These are phyloP conservation scores for Drosophila silvestris DNA, from an alignment of 2,888 invertebrate species.

Conservation along the genomic window DNA sequence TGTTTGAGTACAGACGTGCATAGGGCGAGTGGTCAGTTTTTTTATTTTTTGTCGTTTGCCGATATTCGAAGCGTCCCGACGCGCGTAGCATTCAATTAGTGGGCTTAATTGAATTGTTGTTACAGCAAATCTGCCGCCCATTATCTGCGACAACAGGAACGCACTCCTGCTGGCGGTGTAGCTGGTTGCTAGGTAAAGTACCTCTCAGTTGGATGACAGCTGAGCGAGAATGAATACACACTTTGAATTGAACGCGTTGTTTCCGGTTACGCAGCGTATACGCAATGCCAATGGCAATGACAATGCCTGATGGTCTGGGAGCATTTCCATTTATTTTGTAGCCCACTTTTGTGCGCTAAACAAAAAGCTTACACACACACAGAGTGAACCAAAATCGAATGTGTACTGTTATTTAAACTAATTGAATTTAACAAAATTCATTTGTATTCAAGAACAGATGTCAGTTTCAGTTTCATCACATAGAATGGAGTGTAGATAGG, in stretches of 20 bases:
- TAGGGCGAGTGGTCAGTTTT: conserved; percentile 6
- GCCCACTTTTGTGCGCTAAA: conserved; percentile 50
- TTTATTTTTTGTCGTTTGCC: conserved; percentile 12
- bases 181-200: conserved; percentile 7
- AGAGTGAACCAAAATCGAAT: conserved; percentile 7
- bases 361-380: conserved; percentile 36
- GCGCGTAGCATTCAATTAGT: conserved; percentile 78
- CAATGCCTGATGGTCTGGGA: conserved; percentile 15
- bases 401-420: conserved; percentile 72
- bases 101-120: conserved; percentile 82
- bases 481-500: conserved; percentile 1
- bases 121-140: conserved; percentile 73
- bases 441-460: conserved; percentile 49
- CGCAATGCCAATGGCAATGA: conserved; percentile 38
- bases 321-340: conserved; percentile 19
- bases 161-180: not conserved
- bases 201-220: conserved; percentile 8
- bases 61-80: conserved; percentile 52
- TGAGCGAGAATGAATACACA: conserved; percentile 24
- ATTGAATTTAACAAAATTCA: conserved; percentile 75
- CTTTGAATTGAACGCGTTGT: conserved; percentile 56
- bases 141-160: conserved; percentile 35
- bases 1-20: conserved; percentile 4
- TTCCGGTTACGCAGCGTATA: conserved; percentile 71
- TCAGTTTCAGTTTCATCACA: conserved; percentile 20